A percentile compares a stretch with the other conserved stretches of the same genome.
These are phyloP conservation scores for Pteronotus mesoamericanus DNA, from an alignment of 2,797 vertebrate genomes.

Conservation along the genomic window DNA sequence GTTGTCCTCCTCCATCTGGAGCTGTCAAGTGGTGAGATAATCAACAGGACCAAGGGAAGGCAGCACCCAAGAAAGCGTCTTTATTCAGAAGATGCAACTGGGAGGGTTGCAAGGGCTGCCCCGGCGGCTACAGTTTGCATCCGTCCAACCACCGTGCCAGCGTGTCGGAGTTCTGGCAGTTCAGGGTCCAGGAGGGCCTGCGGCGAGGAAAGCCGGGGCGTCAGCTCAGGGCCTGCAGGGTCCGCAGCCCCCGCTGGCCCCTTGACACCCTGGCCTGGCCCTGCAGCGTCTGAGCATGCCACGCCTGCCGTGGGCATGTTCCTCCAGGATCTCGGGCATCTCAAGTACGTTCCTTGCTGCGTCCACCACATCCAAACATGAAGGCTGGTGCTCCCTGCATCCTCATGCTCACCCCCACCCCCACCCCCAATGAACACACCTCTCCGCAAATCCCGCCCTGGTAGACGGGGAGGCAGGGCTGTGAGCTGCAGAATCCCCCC, in stretches of 20 bases:
- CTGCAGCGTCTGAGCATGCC: not conserved
- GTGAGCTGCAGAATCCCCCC: not conserved
- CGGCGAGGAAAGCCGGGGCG: not conserved
- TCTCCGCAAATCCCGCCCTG: not conserved
- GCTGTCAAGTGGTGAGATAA: not conserved
- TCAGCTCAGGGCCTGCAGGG: not conserved
- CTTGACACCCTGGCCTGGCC: too few relatives aligned
- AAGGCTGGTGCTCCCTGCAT: accelerated
- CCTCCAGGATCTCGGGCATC: not conserved
- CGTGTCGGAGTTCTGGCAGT: conserved; percentile 44
- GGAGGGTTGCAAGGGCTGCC: accelerated
- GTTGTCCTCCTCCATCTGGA: not conserved
- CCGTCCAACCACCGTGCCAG: conserved; percentile 54
- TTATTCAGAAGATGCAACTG: not conserved
- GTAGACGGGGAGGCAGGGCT: not conserved
- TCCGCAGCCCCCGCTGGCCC: not conserved
- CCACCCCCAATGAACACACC: not conserved
- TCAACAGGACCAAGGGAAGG: not conserved
- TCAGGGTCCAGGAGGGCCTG: conserved; percentile 60
- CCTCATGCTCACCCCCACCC: not conserved
- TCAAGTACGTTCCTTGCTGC: not conserved
- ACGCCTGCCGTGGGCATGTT: not conserved
- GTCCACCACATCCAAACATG: not conserved
- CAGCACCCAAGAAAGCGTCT: not conserved
- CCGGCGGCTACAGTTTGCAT: not conserved